A percentile compares a stretch with the other conserved stretches of the same genome.
These are phyloP conservation scores for Cantharis nigra DNA, from an alignment of 2,888 invertebrate species.

Conservation along the genomic window DNA sequence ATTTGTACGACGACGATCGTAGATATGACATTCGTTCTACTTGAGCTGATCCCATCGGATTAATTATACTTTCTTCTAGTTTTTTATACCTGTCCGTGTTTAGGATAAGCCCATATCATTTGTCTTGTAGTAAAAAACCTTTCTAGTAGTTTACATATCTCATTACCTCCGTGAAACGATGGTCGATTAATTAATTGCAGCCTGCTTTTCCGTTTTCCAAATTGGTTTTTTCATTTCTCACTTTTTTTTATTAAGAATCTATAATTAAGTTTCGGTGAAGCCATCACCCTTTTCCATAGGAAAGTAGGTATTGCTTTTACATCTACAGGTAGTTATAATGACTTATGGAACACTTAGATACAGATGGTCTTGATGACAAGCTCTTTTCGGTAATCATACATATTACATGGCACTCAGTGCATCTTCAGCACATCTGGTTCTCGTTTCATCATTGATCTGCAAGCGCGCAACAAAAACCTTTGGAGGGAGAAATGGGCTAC, in stretches of 20 bases:
- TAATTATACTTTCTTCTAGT: neutral
- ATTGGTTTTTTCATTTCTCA: neutral
- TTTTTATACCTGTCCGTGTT: neutral
- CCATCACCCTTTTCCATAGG: neutral
- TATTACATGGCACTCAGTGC: conserved; percentile 41
- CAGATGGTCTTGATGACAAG: conserved; percentile 38
- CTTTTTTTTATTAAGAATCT: neutral
- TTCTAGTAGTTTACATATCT: neutral
- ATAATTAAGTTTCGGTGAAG: neutral
- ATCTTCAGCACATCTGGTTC: conserved; percentile 28
- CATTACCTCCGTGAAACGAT: neutral
- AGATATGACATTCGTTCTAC: neutral
- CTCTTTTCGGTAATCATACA: conserved; percentile 41
- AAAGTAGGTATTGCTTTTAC: conserved; percentile 9
- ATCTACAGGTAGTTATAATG: conserved; percentile 32
- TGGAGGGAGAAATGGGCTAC: conserved; percentile 16
- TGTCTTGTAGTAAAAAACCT: neutral
- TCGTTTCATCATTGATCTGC: conserved; percentile 28
- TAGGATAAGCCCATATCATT: neutral
- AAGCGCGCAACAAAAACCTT: conserved; percentile 19
- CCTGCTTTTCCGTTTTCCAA: neutral
- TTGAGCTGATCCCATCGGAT: neutral
- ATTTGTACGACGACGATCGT: neutral
- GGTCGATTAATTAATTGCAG: neutral
- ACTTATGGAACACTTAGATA: conserved; percentile 39